A percentile compares a stretch with the other conserved stretches of the same genome.
Evolutionary conservation across 2,888 invertebrate genomes (phyloP).

Genomic region (Scaptomyza tumidula): DNA sequence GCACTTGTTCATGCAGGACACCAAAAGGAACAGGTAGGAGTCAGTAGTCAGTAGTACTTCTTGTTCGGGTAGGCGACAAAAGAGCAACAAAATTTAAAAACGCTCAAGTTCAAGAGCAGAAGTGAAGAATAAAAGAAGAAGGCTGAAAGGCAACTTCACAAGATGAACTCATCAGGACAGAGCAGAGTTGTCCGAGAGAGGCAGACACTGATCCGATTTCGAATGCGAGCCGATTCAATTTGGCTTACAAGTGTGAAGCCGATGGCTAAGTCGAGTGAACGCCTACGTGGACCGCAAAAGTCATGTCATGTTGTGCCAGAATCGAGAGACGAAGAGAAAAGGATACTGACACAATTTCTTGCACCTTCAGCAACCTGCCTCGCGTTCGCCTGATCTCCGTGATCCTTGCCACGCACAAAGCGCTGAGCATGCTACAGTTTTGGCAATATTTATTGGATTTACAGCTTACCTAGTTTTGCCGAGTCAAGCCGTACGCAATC

Average conservation of each 20-base stretch:
- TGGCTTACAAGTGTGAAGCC: slow-evolving; percentile 82
- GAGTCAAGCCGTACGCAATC: slow-evolving; percentile 54
- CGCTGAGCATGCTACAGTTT: slow-evolving; percentile 71
- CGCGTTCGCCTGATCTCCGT: slow-evolving; percentile 41
- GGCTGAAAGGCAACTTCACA: slow-evolving; percentile 26
- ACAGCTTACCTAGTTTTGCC: slow-evolving; percentile 62
- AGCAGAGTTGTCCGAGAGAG: slow-evolving; percentile 18
- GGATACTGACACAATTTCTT: slow-evolving; percentile 7
- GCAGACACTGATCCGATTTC: slow-evolving; percentile 64
- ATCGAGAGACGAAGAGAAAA: slow-evolving; percentile 2
- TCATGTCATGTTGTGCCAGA: slow-evolving; percentile 82
- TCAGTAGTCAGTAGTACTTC: not conserved
- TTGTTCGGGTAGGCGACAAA: not conserved
- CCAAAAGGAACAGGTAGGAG: not conserved
- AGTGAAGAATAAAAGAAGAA: slow-evolving; percentile 21
- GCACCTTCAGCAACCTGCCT: slow-evolving; percentile 37
- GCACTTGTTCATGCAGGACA: slow-evolving; percentile 59
- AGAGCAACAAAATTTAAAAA: not conserved
- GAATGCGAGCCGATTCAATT: slow-evolving; percentile 77
- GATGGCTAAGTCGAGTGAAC: slow-evolving; percentile 83
- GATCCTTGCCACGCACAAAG: slow-evolving; percentile 66
- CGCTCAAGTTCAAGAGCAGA: slow-evolving; percentile 2
- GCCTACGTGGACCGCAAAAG: slow-evolving; percentile 80
- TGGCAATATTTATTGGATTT: slow-evolving; percentile 83
- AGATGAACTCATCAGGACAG: slow-evolving; percentile 71